These are phyloP conservation scores for Melanerpes aurifrons DNA, from an alignment of 2,113 vertebrate genomes.

Conservation along the genomic window DNA sequence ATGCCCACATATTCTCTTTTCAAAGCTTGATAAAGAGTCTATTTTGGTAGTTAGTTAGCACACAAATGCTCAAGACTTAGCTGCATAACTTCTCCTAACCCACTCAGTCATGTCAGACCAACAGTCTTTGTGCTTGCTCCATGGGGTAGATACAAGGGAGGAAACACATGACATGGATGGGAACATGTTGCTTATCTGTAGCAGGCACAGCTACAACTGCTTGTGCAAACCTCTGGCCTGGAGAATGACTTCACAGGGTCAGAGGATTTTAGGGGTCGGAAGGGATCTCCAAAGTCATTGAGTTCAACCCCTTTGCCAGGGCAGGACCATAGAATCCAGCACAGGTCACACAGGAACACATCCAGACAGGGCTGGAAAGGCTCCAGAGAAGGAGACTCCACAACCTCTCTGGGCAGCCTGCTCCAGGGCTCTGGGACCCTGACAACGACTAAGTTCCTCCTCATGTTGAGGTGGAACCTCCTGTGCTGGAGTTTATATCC, in stretches of 20 bases:
- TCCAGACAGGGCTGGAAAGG: too few relatives aligned
- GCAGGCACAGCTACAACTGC: neutral
- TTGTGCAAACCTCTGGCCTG: neutral
- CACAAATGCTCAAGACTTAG: conserved; percentile 3
- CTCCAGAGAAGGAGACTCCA: too few relatives aligned
- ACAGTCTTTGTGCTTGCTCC: neutral
- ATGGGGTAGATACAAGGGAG: neutral
- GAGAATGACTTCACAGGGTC: neutral
- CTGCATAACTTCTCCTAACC: neutral
- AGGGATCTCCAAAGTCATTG: too few relatives aligned
- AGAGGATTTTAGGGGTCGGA: too few relatives aligned
- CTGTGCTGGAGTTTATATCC: too few relatives aligned
- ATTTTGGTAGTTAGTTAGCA: neutral
- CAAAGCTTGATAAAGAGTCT: conserved; percentile 5
- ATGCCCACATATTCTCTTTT: conserved; percentile 15
- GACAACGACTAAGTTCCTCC: too few relatives aligned
- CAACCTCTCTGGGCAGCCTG: too few relatives aligned
- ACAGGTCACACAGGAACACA: too few relatives aligned
- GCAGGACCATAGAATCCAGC: too few relatives aligned
- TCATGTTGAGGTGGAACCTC: too few relatives aligned
- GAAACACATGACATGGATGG: neutral
- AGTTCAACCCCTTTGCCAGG: too few relatives aligned
- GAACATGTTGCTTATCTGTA: neutral
- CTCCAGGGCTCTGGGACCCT: too few relatives aligned
- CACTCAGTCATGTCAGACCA: neutral